Base-by-base conservation (phyloP, 2,113 vertebrate species). In the Carettochelys insculpta region DNA sequence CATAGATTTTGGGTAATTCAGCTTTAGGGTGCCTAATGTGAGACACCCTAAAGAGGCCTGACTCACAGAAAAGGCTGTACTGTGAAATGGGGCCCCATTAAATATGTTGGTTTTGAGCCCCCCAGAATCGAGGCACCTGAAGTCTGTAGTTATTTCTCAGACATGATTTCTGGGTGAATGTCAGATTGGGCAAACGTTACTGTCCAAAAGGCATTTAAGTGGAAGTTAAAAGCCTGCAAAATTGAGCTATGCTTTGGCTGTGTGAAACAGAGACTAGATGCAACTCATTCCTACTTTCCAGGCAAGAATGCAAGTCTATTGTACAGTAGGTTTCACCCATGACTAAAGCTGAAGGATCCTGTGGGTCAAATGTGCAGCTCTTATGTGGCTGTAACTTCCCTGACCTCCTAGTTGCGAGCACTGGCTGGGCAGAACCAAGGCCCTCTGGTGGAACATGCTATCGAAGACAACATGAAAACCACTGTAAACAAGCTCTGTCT, bases 271-370 rank as follows among this genome's bases (percentile, higher is more conserved):
- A 94, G 86, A 34, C 77, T 80, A 88, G 68, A 82, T 83, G 45
- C n/a, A 86, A n/a, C 82, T 92, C 87, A 89, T 53, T 8, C 48
- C 43, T 92, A 96, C 83, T 94, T 83, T 80, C 71, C 82, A 82
- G 79, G 90, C 90, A 88, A 87, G 89, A 61, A 80, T 80, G 92
- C 73, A 77, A 54, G n/a, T 4, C 90, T 88, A 3, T 93, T 94
- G 31, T 34, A 52, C 68, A 95, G 94, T 95, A 93, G 65, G 92
- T 95, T 80, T 94, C 92, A 93, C 90, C 80, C 65, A 52, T 29
- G 29, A 56, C 54, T 41, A 11, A 53, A 65, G 78, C 87, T 85
- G 52, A 91, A 92, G 86, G 56, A 92, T 92, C 34, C 58, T 73
- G 3, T 47, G 31, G 83, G 90, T 24, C 43, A 90, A 87, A 77